Conservation (phyloP, 2,888 invertebrate genomes). For the Choreutis nemorana region DNA sequence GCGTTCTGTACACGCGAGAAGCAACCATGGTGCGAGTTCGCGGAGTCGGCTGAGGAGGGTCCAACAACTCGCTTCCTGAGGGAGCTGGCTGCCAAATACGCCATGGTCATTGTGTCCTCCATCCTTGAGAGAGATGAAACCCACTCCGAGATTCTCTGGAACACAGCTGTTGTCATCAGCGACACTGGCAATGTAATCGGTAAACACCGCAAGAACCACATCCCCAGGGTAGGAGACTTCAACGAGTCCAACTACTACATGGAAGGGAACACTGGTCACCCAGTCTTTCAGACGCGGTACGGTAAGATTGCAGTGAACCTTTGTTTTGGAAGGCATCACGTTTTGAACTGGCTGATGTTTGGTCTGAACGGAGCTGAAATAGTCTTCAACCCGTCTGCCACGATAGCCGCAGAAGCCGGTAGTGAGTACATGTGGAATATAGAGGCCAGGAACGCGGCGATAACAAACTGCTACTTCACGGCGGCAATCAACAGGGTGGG, state of each 20-base stretch:
- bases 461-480: conserved; percentile 96
- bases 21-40: conserved; percentile 97
- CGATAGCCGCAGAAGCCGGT: conserved; percentile 73
- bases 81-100: conserved; percentile 80
- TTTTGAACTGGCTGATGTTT: conserved; percentile 98
- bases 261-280: conserved; percentile 96
- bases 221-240: conserved; percentile 97
- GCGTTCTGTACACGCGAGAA: conserved; percentile 98
- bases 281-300: conserved; percentile 88
- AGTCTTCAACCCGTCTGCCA: conserved; percentile 98
- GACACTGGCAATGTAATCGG: conserved; percentile 89
- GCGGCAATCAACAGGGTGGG: conserved; percentile 96
- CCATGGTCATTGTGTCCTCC: conserved; percentile 95
- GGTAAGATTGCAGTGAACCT: conserved; percentile 95
- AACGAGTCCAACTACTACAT: conserved; percentile 98
- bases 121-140: conserved; percentile 92
- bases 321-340: conserved; percentile 98
- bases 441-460: conserved; percentile 95
- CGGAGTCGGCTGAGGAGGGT: conserved; percentile 90
- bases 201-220: conserved; percentile 98
- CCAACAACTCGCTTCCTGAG: conserved; percentile 85
- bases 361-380: conserved; percentile 98
- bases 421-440: conserved; percentile 96
- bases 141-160: conserved; percentile 92
- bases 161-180: conserved; percentile 94